Conservation (phyloP, 1,140 invertebrate species). For the Drosophila bocqueti region DNA sequence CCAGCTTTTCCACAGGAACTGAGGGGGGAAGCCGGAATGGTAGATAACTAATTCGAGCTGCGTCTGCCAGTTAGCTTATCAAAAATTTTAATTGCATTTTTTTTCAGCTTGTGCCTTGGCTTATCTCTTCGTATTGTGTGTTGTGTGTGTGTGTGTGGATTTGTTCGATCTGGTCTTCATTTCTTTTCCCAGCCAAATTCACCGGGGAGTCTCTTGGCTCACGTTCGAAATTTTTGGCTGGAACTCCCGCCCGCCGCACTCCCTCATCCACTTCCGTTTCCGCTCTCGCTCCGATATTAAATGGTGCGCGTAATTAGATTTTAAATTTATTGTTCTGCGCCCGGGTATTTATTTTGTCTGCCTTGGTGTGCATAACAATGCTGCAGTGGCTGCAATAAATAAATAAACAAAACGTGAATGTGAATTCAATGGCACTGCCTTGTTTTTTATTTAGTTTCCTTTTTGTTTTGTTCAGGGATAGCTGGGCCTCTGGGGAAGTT, state of each 20-base stretch:
- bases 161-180: slow-evolving; percentile 38
- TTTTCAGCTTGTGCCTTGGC: slow-evolving; percentile 35
- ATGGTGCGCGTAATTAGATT: slow-evolving; percentile 84
- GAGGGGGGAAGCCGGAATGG: neutral
- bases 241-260: slow-evolving; percentile 1
- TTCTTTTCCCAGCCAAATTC: slow-evolving; percentile 29
- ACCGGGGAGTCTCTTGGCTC: slow-evolving; percentile 53
- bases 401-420: slow-evolving; percentile 77
- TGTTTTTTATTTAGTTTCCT: slow-evolving; percentile 1
- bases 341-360: slow-evolving; percentile 67
- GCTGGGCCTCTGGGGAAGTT: slow-evolving; percentile 19
- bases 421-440: slow-evolving; percentile 61
- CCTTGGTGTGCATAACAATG: slow-evolving; percentile 77
- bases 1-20: neutral
- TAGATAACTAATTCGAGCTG: slow-evolving; percentile 56
- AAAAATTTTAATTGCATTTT: slow-evolving; percentile 77
- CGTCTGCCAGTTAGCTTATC: slow-evolving; percentile 62
- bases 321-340: slow-evolving; percentile 79
- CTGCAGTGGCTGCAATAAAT: slow-evolving; percentile 78
- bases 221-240: slow-evolving; percentile 46
- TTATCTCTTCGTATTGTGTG: slow-evolving; percentile 52
- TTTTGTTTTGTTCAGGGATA: slow-evolving; percentile 8
- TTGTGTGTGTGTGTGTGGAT: slow-evolving; percentile 31
- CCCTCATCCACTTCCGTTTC: slow-evolving; percentile 40
- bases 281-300: slow-evolving; percentile 75